Evolutionary conservation across 1,140 invertebrate genomes (phyloP), one percentile per base, ranked within the genome.

Genomic region (Nasonia longicornis): DNA sequence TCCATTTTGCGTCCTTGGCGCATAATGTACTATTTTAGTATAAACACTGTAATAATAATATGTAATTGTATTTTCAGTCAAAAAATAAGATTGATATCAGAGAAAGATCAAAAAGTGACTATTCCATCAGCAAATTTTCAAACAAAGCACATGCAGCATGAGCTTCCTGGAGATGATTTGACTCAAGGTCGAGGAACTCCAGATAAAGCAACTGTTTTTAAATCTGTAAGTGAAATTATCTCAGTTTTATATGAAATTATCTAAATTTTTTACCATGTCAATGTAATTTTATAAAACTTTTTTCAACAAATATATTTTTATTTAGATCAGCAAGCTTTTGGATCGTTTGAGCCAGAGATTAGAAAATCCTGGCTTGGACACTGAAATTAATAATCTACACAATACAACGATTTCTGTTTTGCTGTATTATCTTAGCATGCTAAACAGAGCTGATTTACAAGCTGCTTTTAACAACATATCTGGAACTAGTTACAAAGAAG

Each of bases 401-500:
- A 91, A 91, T 22, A 89, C 88, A 67, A 91, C 90, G 38, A 89
- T 91, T 82, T 89, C 89, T 0, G 76, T 88, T 35, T 84, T 91
- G 77, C 78, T 91, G 20, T 89, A 89, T 42, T 89, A 91, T 77
- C 83, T 91, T 10, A 85, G 81, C 8, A 89, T 89, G 87, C 78
- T 91, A 11, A 85, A 89, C 80, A 83, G 82, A 72, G 77, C 78
- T 22, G 89, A 90, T 85, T 85, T 91, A 45, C 85, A 85, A 84
- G 80, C 77, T n/a, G 86, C 87, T 8, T 90, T 89, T 31, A 88
- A 87, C 66, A 88, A 86, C 69, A 90, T 90, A 71, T 90, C 89
- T 16, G 90, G 90, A 71, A 90, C 90, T 64, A 91, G 89, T 85
- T 91, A 91, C 52, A 90, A 89, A 83, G 89, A 90, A 83, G 90